Base-by-base conservation (phyloP, 2,797 vertebrate species). In the Schizopygopsis pylzovi region DNA sequence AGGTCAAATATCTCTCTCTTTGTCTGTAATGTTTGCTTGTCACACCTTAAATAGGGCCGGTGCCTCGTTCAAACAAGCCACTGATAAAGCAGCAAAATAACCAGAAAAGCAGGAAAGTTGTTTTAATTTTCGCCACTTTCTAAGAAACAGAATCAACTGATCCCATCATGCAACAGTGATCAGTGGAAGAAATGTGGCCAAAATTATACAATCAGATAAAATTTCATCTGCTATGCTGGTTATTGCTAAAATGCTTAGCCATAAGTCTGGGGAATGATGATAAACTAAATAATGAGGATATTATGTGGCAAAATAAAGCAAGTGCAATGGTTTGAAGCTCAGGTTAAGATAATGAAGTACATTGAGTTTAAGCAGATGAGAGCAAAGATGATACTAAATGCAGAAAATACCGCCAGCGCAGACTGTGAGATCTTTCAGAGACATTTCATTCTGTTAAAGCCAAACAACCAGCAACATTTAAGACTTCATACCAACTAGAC, bases 31-130 rank as follows among this genome's bases (percentile, higher is more conserved):
- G 33, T 84, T 54, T 56, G 82, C 47, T 56, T 56, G 49, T 70
- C n/a, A 43, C 65, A 84, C 75, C 47, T 56, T 54, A 68, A 37
- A n/a, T 13, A 28, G 15, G 52, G 47, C 37, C 73, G 15, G 61
- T 39, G 28, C 45, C 33, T 78, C 61, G 56, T 54, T 70, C 63
- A 59, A 68, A 25, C 33, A 78, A 54, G 54, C 73, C 37, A 52
- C 47, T 33, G 54, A 11, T 43, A 61, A 83, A 76, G 82, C 59
- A 63, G 82, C 56, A 25, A 56, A 78, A 84, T 78, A 84, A 68
- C 75, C 75, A 56, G 47, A 78, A 84, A 28, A 78, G 47, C 16
- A 18, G 65, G 33, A 70, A 81, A 20, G 6, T 68, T 2, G 43
- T 52, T 67, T 37, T 18, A 0, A 43, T 79, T 78, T 59, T 6